Evolutionary conservation across 2,113 vertebrate genomes (phyloP).

Genomic region (Charina bottae): DNA sequence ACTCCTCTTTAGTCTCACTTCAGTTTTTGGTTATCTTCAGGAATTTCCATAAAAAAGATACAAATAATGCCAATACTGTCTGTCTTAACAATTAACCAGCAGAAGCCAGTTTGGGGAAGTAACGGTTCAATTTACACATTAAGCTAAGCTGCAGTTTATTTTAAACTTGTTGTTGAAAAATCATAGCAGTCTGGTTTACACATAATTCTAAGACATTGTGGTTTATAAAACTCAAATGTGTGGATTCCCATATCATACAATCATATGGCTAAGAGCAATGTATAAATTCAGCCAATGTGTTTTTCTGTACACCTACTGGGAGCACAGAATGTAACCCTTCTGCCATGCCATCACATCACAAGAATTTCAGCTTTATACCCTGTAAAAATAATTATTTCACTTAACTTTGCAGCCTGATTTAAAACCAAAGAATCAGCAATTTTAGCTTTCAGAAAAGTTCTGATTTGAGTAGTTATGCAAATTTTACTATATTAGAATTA

Average conservation of each 20-base stretch:
- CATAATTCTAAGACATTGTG: too few species aligned
- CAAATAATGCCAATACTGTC: too few species aligned
- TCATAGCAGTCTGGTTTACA: neutral
- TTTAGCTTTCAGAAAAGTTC: neutral
- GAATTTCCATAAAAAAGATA: neutral
- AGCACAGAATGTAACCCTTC: too few species aligned
- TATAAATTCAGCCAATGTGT: too few species aligned
- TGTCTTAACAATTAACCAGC: neutral
- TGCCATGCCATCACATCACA: neutral
- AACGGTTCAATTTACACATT: neutral
- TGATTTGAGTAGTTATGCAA: too few species aligned
- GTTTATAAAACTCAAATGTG: too few species aligned
- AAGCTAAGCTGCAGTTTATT: neutral
- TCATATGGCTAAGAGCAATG: too few species aligned
- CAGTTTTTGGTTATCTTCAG: neutral
- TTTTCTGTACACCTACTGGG: too few species aligned
- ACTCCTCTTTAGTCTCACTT: neutral
- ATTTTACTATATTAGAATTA: neutral
- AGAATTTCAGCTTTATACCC: neutral
- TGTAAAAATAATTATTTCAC: neutral
- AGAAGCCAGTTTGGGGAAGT: neutral
- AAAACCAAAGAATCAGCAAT: neutral
- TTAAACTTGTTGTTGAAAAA: neutral
- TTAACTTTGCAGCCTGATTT: too few species aligned
- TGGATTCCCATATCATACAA: too few species aligned